Base-by-base conservation (phyloP, 2,888 invertebrate genomes). In the Rugalucina vietnamica region DNA sequence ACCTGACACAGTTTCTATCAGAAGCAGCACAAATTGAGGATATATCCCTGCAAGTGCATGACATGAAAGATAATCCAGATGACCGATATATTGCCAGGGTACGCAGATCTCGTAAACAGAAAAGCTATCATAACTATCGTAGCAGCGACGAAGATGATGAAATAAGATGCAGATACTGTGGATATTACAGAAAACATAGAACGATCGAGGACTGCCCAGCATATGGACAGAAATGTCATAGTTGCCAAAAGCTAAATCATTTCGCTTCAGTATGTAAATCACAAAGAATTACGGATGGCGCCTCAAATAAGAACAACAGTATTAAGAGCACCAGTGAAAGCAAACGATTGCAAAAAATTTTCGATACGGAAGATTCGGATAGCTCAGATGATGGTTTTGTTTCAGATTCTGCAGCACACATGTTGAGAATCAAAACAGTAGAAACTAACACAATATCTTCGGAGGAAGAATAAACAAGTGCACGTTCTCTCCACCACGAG, bases 11-110 rank as follows among this genome's bases (percentile, higher is more conserved):
- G 70, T 70, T 69, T 29, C 39, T 37, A 57, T 37, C 36, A 43
- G 77, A 77, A 69, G 77, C 69, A n/a, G 77, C 69, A 43, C 69
- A 69, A 34, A 49, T 69, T 18, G 77, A 77, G 39, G 70, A 77
- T 43, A 77, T 69, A 27, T 2, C 43, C 14, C 2, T 69, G 32
- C 60, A 69, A 24, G 39, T 24, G n/a, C 2, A 39, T n/a, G 70
- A 60, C 4, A 70, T 70, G 70, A 70, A 70, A 70, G 70, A 36
- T 12, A 18, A n/a, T n/a, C 70, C 24, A 70, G 36, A 39, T 5
- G 70, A 24, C 37, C 32, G 39, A 10, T 14, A 70, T 21, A 36
- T 70, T 70, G 70, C 70, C n/a, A 70, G 39, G 70, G 70, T 70
- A 60, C 27, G 29, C 21, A 27, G 27, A 5, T 29, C 27, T 60